A percentile compares a stretch with the other conserved stretches of the same genome.
phyloP scores from a whole-genome alignment of 1,140 invertebrate genomes.

The Augochlora pura region DNA sequence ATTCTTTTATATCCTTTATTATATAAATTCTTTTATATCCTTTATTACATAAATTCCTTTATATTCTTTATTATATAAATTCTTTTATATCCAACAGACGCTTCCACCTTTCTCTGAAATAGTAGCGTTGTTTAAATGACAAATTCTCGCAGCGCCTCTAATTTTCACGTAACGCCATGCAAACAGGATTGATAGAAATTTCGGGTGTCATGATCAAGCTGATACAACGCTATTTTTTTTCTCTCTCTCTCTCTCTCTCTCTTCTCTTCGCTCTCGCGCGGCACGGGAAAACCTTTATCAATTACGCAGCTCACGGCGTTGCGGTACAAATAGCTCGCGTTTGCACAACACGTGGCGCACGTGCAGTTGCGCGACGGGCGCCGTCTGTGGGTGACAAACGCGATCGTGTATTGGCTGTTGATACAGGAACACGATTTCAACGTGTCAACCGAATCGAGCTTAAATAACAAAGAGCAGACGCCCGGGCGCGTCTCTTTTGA shows the following conservation, averaged over 20 bases:
- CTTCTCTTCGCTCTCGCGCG: neutral
- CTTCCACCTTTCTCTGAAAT: no score
- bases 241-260: neutral
- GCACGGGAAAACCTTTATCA: conserved; percentile 30
- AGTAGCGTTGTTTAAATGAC: no score
- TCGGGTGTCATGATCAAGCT: neutral
- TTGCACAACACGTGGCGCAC: conserved; percentile 32
- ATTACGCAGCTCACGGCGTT: conserved; percentile 18
- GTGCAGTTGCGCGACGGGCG: neutral
- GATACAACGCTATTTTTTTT: neutral
- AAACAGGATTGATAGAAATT: neutral
- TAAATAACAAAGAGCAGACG: conserved; percentile 3
- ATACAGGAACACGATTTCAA: conserved; percentile 21
- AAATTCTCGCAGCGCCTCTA: no score
- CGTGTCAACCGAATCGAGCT: conserved; percentile 4
- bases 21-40: no score
- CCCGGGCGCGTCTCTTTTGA: no score
- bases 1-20: no score
- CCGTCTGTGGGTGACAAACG: conserved; percentile 38
- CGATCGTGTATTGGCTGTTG: conserved; percentile 41
- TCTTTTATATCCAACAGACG: no score
- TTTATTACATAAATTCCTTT: no score
- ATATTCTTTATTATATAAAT: no score
- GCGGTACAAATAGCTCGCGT: conserved; percentile 36
- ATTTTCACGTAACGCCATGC: neutral